These are phyloP conservation scores for Microcebus murinus DNA, from an alignment of 2,113 vertebrate genomes.

Conservation along the genomic window DNA sequence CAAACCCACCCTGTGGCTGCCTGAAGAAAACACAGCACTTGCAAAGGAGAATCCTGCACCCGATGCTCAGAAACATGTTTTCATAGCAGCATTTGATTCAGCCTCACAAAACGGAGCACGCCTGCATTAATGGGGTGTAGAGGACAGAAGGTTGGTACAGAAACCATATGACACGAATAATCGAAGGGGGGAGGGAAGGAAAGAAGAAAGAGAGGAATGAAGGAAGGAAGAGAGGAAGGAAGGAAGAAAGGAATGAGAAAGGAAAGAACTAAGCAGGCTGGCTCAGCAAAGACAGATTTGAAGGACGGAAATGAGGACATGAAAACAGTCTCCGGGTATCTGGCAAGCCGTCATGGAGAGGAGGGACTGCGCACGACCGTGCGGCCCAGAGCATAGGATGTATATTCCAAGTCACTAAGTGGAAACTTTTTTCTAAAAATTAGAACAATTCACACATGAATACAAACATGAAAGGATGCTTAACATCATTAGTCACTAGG, in stretches of 20 bases:
- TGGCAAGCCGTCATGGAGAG: background rate
- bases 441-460: background rate
- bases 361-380: fast-evolving
- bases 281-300: background rate
- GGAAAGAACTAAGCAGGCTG: background rate
- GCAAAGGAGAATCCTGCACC: background rate
- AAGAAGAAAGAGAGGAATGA: background rate
- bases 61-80: background rate
- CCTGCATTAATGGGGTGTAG: fast-evolving
- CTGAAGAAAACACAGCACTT: background rate
- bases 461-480: background rate
- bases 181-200: background rate
- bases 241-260: background rate
- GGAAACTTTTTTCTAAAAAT: background rate
- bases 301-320: background rate
- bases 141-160: background rate
- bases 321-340: background rate
- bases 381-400: background rate
- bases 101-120: fast-evolving
- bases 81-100: background rate
- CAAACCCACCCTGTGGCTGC: background rate
- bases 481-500: background rate
- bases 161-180: fast-evolving
- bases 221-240: background rate
- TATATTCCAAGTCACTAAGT: background rate